Base-by-base conservation (phyloP, 2,797 vertebrate genomes). In the Acipenser ruthenus region DNA sequence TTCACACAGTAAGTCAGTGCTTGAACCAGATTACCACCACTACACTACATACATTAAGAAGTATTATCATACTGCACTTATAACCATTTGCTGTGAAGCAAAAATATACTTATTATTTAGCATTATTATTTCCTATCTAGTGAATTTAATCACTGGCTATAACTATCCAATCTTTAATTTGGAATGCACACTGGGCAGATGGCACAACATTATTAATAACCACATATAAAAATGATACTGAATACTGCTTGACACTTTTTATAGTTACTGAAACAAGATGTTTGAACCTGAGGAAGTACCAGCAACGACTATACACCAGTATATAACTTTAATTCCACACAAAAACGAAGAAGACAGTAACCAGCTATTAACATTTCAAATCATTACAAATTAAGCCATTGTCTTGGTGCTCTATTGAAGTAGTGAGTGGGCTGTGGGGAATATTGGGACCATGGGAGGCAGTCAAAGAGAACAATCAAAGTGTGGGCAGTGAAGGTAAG, bases 181-280 rank as follows among this genome's bases (percentile, higher is more conserved):
- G 84, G 84, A 82, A 80, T 72, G 71, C 69, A 72, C 71, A 37
- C 59, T 74, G 66, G 73, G 75, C 49, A 18, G 69, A 60, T 67
- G 56, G 65, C 65, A 50, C 76, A 61, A 75, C 79, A 80, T 79
- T 84, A 79, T 91, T 89, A 89, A 89, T 90, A 90, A 91, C 84
- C 73, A 74, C 77, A 82, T 85, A 89, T 90, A 88, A 90, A 89
- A 87, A 37, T 37, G 6, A 58, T 58, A 13, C 6, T n/a, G 10
- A n/a, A n/a, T 58, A 11, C 7, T 11, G 55, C 11, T 37, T 88
- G 88, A 89, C 89, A 90, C 84, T 88, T 90, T 90, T 86, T 88
- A 84, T 89, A 87, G 84, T 86, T 78, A 80, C 79, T 82, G 71
- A 88, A 91, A 89, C 87, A 85, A 89, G 88, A 89, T 89, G 81